phyloP scores from a whole-genome alignment of 2,888 invertebrate species.

The Acanthacorydalis orientalis region DNA sequence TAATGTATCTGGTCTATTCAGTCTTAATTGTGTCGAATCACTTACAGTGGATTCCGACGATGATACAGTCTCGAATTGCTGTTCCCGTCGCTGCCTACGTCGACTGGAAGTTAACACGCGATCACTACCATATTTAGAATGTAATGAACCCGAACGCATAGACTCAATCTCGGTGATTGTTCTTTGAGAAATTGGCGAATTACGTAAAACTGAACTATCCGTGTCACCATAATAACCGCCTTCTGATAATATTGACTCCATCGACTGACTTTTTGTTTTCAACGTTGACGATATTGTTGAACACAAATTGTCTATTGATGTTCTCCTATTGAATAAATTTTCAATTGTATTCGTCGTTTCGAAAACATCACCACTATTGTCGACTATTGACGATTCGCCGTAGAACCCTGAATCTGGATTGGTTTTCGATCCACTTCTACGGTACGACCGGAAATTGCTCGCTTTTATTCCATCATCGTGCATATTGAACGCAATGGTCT shows the following conservation, averaged over 20 bases:
- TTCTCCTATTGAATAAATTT: too few relatives aligned
- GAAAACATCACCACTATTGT: too few relatives aligned
- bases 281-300: background rate
- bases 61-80: background rate
- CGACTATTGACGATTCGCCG: background rate
- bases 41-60: background rate
- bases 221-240: too few relatives aligned
- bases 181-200: too few relatives aligned
- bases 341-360: too few relatives aligned
- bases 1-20: background rate
- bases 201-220: too few relatives aligned
- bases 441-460: background rate
- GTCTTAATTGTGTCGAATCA: background rate
- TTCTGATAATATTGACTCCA: background rate
- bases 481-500: too few relatives aligned
- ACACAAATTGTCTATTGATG: too few relatives aligned
- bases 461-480: too few relatives aligned
- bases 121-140: too few relatives aligned
- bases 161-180: too few relatives aligned
- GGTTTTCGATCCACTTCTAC: background rate
- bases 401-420: background rate
- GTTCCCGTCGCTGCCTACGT: background rate
- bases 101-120: background rate
- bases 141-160: too few relatives aligned
- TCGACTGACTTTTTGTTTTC: conserved; percentile 3